Conservation (phyloP, 2,113 vertebrate species). For the Malurus cyaneus region DNA sequence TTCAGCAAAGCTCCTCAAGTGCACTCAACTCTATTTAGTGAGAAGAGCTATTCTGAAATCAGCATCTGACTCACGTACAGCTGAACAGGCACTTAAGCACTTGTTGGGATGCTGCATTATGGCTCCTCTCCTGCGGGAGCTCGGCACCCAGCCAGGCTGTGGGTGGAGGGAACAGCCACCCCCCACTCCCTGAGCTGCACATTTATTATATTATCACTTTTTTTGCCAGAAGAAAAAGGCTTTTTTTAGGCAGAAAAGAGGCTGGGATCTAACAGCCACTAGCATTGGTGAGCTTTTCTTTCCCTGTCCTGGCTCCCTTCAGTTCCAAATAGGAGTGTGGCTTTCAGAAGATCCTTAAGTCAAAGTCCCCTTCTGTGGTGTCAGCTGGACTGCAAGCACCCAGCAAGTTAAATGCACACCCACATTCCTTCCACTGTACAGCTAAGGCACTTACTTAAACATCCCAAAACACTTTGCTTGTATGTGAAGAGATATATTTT, state of each 20-base stretch:
- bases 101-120: background rate
- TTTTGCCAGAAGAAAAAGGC: too few relatives aligned
- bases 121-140: background rate
- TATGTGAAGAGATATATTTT: background rate
- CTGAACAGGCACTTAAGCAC: background rate
- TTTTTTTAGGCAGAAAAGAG: background rate
- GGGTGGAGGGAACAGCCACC: background rate
- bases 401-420: background rate
- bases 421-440: background rate
- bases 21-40: background rate
- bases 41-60: background rate
- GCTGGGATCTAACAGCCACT: background rate
- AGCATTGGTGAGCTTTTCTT: background rate
- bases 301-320: background rate
- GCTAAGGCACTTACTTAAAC: background rate
- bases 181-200: rapidly evolving
- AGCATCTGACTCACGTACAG: background rate
- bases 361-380: background rate
- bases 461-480: background rate
- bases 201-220: background rate
- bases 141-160: rapidly evolving
- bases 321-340: background rate
- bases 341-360: background rate
- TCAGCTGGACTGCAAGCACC: background rate
- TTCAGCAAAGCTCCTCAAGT: background rate